phyloP scores from a whole-genome alignment of 2,888 invertebrate species.

The Drosophila seclusa region DNA sequence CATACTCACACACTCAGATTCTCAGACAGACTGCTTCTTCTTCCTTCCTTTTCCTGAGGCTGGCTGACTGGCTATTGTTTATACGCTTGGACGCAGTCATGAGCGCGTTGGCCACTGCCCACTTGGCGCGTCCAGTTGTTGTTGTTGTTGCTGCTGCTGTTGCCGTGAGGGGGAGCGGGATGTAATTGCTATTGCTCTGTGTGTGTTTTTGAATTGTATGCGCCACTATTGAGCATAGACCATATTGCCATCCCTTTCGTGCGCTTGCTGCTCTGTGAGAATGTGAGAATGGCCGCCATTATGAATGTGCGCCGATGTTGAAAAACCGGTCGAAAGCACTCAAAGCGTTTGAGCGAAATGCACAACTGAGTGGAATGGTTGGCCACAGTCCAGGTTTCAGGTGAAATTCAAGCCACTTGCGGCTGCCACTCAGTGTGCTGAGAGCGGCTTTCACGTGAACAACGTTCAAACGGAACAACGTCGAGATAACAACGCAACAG shows the following conservation, averaged over 20 bases:
- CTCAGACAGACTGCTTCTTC: conserved; percentile 16
- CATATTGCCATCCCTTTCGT: conserved; percentile 52
- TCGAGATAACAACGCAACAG: conserved; percentile 17
- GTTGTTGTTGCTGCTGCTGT: conserved; percentile 14
- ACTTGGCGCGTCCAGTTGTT: conserved; percentile 46
- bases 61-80: conserved; percentile 55
- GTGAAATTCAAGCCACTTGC: conserved; percentile 82
- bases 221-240: conserved; percentile 22
- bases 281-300: conserved; percentile 74
- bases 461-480: conserved; percentile 71
- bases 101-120: conserved; percentile 82
- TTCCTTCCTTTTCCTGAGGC: conserved; percentile 50
- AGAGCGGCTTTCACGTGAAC: conserved; percentile 84
- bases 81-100: conserved; percentile 77
- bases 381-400: conserved; percentile 48
- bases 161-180: conserved; percentile 45
- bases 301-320: conserved; percentile 73
- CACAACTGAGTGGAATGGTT: conserved; percentile 30
- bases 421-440: conserved; percentile 81
- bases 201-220: conserved; percentile 51
- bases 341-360: conserved; percentile 62
- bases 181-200: conserved; percentile 60
- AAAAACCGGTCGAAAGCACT: conserved; percentile 78
- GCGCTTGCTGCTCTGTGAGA: conserved; percentile 14
- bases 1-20: background rate